A percentile compares a stretch with the other conserved stretches of the same genome.
Evolutionary conservation across 2,797 vertebrate genomes (phyloP).

Genomic region (Ambastaia sidthimunki): DNA sequence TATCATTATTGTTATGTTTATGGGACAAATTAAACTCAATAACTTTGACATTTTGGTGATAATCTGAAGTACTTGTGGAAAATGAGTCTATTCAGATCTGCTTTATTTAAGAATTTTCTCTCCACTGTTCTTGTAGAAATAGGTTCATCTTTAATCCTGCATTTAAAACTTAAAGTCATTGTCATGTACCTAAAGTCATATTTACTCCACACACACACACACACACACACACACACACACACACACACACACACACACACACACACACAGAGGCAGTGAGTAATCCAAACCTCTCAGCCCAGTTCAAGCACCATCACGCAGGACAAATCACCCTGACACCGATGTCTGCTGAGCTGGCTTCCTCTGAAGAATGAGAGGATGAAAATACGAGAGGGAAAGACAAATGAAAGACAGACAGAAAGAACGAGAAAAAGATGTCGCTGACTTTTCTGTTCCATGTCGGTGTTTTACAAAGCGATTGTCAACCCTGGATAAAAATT

Average conservation of each 20-base stretch:
- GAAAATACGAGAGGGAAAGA: slow-evolving; percentile 1
- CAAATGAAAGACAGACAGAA: slow-evolving; percentile 21
- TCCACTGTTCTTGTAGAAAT: too few species aligned
- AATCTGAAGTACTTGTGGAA: too few species aligned
- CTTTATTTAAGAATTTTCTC: too few species aligned
- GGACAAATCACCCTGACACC: slow-evolving; percentile 51
- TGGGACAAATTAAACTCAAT: too few species aligned
- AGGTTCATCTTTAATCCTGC: too few species aligned
- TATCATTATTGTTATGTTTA: too few species aligned
- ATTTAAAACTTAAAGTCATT: too few species aligned
- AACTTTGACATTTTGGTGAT: too few species aligned
- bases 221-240: background rate
- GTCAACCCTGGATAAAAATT: background rate
- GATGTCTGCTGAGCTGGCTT: slow-evolving; percentile 50
- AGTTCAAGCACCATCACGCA: slow-evolving; percentile 45
- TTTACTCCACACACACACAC: background rate
- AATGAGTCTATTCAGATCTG: too few species aligned
- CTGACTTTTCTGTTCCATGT: background rate
- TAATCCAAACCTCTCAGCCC: slow-evolving; percentile 35
- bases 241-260: background rate
- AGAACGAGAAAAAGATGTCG: background rate
- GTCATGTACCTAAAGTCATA: too few species aligned
- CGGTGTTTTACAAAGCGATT: background rate
- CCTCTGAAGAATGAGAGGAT: slow-evolving; percentile 33
- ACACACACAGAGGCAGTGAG: slow-evolving; percentile 25